Percentiles rank a stretch among this genome's conserved stretches.
phyloP scores from a whole-genome alignment of 1,140 invertebrate genomes.

The Scylla paramamosain region DNA sequence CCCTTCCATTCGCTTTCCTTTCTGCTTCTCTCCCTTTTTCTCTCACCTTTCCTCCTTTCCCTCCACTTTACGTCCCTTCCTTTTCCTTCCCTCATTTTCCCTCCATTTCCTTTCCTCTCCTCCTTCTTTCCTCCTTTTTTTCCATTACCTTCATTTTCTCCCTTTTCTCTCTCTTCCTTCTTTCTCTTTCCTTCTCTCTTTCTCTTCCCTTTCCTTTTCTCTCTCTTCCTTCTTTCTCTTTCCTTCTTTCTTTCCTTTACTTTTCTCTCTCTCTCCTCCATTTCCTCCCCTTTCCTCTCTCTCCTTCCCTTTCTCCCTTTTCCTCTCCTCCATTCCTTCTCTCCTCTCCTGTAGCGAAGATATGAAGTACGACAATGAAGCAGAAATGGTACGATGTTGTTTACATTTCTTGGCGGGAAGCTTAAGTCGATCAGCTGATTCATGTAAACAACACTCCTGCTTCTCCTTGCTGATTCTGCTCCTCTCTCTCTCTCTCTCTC shows the following conservation, averaged over 20 bases:
- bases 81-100: not conserved
- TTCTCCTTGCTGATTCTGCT: not conserved
- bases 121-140: not conserved
- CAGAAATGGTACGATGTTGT: no score
- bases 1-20: not conserved
- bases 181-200: not conserved
- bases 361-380: no score
- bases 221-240: no score
- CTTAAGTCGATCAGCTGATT: no score
- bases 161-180: not conserved
- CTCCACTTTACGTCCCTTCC: not conserved
- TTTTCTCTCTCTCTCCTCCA: not conserved
- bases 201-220: not conserved
- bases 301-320: no score
- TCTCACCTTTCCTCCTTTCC: not conserved
- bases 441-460: no score
- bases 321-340: no score
- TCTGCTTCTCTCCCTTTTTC: not conserved
- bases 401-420: no score
- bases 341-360: no score
- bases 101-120: no score
- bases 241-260: not conserved
- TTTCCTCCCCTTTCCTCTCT: no score
- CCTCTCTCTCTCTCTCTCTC: conserved; percentile 25
- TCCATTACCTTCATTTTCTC: not conserved